Base-by-base conservation (phyloP, 2,797 vertebrate genomes). In the Cheirogaleus major region DNA sequence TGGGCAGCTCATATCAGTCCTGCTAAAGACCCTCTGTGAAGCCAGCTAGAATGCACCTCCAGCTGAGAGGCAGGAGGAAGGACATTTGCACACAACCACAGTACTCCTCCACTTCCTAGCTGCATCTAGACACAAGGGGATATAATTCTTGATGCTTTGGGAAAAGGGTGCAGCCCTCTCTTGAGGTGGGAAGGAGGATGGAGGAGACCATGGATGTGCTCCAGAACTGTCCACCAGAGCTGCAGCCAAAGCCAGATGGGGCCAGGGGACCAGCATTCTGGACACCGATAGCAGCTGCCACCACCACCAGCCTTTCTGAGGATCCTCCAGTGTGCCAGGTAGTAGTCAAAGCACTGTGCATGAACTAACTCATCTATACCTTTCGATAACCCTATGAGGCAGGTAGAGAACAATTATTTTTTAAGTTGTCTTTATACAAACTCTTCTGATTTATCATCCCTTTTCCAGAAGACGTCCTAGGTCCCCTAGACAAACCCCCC, bases 351-450 rank as follows among this genome's bases (percentile, higher is more conserved):
- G 7, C 14, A 25, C 76, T 22, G 18, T 48, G 78, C 35, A 9
- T 30, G 35, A 50, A 55, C 48, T 18, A 43, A 38, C 12, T 87
- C 22, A 35, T 59, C 35, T 50, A 32, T 7, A 23, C 50, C 23
- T 95, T 38, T 5, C 4, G 1, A 14, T 45, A 45, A 78, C 1
- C 32, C 22, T 17, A 15, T 32, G 43, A 81, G 10, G n/a, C 59
- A 92, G 20, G 20, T 27, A 43, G 30, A 87, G 18, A 70, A 55
- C 20, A 86, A 88, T 0, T 25, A 17, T 18, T 63, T 83, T 91
- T 88, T 63, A 78, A 63, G 52, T 83, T 87, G 15, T 27, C 63
- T 48, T 73, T 87, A 61, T 75, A 67, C 6, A 72, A 59, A 38
- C 5, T 75, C n/a, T 65, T 83, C 25, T 43, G 27, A 95, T 63